Conservation (phyloP, 2,888 invertebrate genomes). For the Agrotis exclamationis region DNA sequence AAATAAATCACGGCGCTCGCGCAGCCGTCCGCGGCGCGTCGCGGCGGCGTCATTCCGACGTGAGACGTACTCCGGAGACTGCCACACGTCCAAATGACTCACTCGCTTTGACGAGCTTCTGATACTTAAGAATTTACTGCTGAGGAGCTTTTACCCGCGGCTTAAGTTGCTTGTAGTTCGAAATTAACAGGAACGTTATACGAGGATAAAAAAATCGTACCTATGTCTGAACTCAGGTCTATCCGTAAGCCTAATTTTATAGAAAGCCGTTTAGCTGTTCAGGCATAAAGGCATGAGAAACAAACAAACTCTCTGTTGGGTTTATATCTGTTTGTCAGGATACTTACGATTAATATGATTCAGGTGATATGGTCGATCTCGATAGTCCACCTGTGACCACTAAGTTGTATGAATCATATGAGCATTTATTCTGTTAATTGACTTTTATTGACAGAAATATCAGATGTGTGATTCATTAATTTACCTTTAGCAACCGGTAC, state of each 20-base stretch:
- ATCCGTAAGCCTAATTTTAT: too few species aligned
- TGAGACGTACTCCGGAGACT: slow-evolving; percentile 63
- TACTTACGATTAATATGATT: slow-evolving; percentile 35
- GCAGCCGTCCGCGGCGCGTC: slow-evolving; percentile 66
- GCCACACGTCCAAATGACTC: slow-evolving; percentile 73
- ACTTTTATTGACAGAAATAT: neutral
- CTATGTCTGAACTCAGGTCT: too few species aligned
- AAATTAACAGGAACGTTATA: too few species aligned
- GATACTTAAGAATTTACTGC: slow-evolving; percentile 46
- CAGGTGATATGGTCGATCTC: slow-evolving; percentile 20
- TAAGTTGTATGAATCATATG: slow-evolving; percentile 11
- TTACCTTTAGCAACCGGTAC: too few species aligned
- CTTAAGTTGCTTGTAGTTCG: too few species aligned
- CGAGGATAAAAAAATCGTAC: too few species aligned
- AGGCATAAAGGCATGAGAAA: too few species aligned
- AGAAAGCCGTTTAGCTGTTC: too few species aligned
- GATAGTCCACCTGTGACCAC: slow-evolving; percentile 36
- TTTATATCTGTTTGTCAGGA: too few species aligned
- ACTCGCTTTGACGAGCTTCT: slow-evolving; percentile 61
- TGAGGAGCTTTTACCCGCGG: too few species aligned
- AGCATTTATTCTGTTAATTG: neutral
- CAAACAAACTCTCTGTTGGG: too few species aligned
- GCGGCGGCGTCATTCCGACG: slow-evolving; percentile 46
- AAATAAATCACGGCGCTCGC: slow-evolving; percentile 72
- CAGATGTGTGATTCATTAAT: neutral